Evolutionary conservation across 2,888 invertebrate genomes (phyloP), one percentile per base, ranked within the genome.

Genomic region (Lobophora halterata): DNA sequence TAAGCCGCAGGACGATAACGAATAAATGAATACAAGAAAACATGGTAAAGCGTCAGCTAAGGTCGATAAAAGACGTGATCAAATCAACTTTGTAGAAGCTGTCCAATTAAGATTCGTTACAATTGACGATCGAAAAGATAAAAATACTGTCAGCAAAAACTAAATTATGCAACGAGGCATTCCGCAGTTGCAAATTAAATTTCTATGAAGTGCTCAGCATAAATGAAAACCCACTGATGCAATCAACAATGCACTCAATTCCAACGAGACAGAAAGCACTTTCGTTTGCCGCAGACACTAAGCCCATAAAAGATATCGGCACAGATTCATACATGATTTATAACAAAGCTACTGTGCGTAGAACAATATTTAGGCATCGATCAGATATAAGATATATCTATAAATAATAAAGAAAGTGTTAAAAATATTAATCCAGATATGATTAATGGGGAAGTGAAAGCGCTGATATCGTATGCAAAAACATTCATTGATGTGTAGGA

Each of bases 271-370:
- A 71, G 58, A 58, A 45, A 46, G 39, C 58, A 62, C 57, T 67
- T 66, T 68, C 58, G 52, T 54, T 59, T 53, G 47, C 5, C 14
- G 38, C 20, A 33, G 27, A 23, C 33, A 42, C 17, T 25, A 35
- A 49, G 13, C 34, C 35, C 38, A 35, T 36, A 38, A 41, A 48
- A 38, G 18, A 41, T 54, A 65, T 55, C 60, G 65, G 50, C 63
- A 65, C 46, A 58, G 53, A 62, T 66, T 56, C 59, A 58, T 58
- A 58, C 54, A 54, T 68, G 61, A 71, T 71, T 69, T 67, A 68
- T 66, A 54, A 49, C 52, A 46, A 49, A 34, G 60, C 61, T 61
- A 65, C 68, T 52, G 68, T 50, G 52, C 50, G 47, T 52, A 50
- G 44, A 47, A 43, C 51, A 46, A 32, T 40, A 41, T 58, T 49